phyloP scores from a whole-genome alignment of 53 echinoderm and acorn worm genomes.

The Apostichopus leukothele region DNA sequence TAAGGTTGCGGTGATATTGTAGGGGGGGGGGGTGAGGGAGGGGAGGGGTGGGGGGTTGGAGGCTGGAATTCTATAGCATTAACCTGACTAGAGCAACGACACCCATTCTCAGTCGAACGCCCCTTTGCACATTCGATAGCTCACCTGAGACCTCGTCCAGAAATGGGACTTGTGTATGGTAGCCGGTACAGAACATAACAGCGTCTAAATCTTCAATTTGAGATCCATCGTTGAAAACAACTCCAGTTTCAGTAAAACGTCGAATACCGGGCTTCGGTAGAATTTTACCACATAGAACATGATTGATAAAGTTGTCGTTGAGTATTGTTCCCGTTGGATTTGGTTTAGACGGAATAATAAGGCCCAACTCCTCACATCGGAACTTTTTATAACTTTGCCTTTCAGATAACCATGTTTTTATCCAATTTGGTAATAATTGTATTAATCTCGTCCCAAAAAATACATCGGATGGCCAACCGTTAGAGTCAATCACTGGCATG shows the following conservation, averaged over 20 bases:
- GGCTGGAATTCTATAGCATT: too few species aligned
- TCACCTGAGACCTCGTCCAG: slow-evolving; percentile 18
- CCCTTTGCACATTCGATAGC: not conserved
- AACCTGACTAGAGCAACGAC: too few species aligned
- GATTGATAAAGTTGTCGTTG: slow-evolving; percentile 40
- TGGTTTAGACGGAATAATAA: not conserved
- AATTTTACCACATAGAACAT: slow-evolving; percentile 29
- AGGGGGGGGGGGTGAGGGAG: too few species aligned
- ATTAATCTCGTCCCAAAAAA: not conserved
- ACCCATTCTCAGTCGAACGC: too few species aligned
- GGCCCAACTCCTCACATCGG: slow-evolving; percentile 18
- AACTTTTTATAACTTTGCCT: not conserved
- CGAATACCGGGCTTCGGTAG: slow-evolving; percentile 1
- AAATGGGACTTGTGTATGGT: not conserved
- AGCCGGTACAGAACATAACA: slow-evolving; percentile 22
- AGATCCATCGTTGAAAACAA: slow-evolving; percentile 29
- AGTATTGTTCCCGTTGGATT: not conserved
- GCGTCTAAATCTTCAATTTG: slow-evolving; percentile 11
- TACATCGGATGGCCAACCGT: slow-evolving; percentile 36
- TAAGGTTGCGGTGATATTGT: too few species aligned
- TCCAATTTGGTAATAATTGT: not conserved
- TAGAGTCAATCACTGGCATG: slow-evolving; percentile 19
- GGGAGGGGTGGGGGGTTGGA: too few species aligned
- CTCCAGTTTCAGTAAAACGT: slow-evolving; percentile 8
- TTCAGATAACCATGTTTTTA: not conserved